Conservation (phyloP, 1,140 invertebrate genomes). For the Dreissena rostriformis region DNA sequence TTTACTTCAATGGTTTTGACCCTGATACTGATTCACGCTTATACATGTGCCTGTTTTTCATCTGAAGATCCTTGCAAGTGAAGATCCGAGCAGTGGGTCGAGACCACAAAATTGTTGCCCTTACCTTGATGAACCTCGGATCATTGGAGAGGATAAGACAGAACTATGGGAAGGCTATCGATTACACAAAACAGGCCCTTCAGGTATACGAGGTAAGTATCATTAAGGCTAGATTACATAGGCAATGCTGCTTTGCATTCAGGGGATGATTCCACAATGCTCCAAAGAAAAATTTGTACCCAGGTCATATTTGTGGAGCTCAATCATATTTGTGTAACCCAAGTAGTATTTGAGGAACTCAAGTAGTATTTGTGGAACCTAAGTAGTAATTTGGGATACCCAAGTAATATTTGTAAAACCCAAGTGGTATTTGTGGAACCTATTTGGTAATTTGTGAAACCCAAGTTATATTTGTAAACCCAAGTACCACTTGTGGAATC, state of each 20-base stretch:
- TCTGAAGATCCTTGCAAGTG: constrained; percentile 60
- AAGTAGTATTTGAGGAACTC: background rate
- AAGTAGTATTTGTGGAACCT: background rate
- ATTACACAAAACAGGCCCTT: constrained; percentile 58
- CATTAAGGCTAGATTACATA: background rate
- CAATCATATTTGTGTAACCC: background rate
- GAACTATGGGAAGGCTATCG: constrained; percentile 48
- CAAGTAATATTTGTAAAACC: background rate
- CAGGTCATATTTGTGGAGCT: background rate
- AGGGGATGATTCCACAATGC: background rate
- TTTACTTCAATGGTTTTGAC: too few species aligned
- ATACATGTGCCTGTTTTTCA: too few species aligned
- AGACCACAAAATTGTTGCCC: constrained; percentile 62
- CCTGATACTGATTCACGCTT: too few species aligned
- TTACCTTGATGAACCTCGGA: constrained; percentile 62
- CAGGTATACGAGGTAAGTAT: constrained; percentile 58
- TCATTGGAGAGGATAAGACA: constrained; percentile 55
- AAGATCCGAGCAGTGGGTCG: constrained; percentile 67
- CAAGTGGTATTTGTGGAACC: background rate
- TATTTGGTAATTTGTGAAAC: background rate
- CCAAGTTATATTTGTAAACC: background rate
- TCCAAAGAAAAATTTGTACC: background rate
- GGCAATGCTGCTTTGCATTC: background rate
- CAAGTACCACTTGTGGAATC: background rate
- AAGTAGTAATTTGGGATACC: background rate